These are phyloP conservation scores for Lethenteron reissneri DNA, from an alignment of 2,113 vertebrate genomes.

Conservation along the genomic window DNA sequence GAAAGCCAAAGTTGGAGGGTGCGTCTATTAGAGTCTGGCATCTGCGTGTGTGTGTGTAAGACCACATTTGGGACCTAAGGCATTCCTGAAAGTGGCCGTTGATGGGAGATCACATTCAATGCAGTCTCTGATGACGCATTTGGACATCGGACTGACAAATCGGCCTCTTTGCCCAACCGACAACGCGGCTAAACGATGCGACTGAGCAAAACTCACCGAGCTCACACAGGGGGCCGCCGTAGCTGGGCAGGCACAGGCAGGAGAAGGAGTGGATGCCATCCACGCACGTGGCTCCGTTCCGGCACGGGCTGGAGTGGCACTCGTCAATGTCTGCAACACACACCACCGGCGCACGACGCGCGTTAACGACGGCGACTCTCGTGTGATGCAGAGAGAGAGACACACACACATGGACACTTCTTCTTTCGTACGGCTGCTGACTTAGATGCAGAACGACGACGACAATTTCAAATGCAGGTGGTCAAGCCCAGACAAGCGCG, in stretches of 20 bases:
- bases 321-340: conserved; percentile 87
- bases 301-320: conserved; percentile 76
- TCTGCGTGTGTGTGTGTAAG: too few relatives aligned
- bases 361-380: too few relatives aligned
- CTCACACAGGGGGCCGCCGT: conserved; percentile 81
- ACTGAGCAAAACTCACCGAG: conserved; percentile 27
- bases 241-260: conserved; percentile 99
- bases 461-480: conserved; percentile 14
- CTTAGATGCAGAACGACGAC: background rate
- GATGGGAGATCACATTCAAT: too few relatives aligned
- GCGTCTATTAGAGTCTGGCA: too few relatives aligned
- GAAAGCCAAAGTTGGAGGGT: too few relatives aligned
- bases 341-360: conserved; percentile 8
- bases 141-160: too few relatives aligned
- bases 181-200: too few relatives aligned
- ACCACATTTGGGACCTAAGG: too few relatives aligned
- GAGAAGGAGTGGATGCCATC: conserved; percentile 68
- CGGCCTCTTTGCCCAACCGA: too few relatives aligned
- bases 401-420: background rate
- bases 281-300: conserved; percentile 90
- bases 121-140: too few relatives aligned
- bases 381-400: background rate
- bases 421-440: too few relatives aligned
- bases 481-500: background rate
- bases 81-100: too few relatives aligned